phyloP scores from a whole-genome alignment of 2,113 vertebrate species.

The Zosterops pallidus region DNA sequence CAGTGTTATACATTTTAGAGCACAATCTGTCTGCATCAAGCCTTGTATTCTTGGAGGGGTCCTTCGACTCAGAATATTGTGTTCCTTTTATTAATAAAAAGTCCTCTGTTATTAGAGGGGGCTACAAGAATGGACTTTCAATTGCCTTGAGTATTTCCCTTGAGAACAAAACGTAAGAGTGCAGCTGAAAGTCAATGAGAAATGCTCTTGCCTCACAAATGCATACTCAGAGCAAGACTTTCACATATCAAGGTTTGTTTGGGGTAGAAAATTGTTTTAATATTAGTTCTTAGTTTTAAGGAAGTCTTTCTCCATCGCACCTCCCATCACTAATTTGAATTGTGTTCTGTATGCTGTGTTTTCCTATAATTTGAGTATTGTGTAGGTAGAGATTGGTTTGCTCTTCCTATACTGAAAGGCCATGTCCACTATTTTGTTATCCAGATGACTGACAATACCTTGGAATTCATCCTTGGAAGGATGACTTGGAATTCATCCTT shows the following conservation, averaged over 20 bases:
- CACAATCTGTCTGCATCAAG: background rate
- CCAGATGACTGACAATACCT: background rate
- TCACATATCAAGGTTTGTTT: background rate
- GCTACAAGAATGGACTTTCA: background rate
- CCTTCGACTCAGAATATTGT: background rate
- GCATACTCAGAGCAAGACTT: background rate
- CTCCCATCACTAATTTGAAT: background rate
- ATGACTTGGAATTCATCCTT: background rate
- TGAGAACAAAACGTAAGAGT: background rate
- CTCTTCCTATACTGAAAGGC: background rate
- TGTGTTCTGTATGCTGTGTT: background rate
- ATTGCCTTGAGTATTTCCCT: background rate
- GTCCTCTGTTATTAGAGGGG: background rate
- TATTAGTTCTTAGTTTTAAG: background rate
- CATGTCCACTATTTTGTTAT: background rate
- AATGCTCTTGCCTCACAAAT: background rate
- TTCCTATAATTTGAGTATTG: background rate
- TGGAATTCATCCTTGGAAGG: background rate
- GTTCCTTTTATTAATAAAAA: background rate
- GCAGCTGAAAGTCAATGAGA: background rate
- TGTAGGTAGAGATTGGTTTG: background rate
- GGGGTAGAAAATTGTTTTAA: background rate
- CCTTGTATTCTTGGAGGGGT: background rate
- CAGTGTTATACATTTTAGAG: background rate
- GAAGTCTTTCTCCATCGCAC: background rate